Percentiles rank a stretch among this genome's conserved stretches.
Evolutionary conservation across 2,113 vertebrate species (phyloP).

Genomic region (Hippopotamus amphibius): DNA sequence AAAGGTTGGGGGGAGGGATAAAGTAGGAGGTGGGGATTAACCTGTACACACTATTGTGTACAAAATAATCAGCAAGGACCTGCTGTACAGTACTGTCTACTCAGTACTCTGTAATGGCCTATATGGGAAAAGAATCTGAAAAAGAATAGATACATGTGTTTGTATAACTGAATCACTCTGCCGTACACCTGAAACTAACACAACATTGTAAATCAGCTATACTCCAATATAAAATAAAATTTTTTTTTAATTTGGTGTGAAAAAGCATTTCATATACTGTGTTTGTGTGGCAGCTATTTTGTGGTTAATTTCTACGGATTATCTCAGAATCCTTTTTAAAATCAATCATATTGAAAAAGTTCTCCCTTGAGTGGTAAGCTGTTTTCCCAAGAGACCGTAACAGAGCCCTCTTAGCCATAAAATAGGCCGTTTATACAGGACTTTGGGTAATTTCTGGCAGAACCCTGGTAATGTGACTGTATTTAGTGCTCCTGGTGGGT

Average conservation of each 20-base stretch:
- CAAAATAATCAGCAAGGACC: too few relatives aligned
- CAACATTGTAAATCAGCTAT: not conserved
- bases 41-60: too few relatives aligned
- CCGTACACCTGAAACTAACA: not conserved
- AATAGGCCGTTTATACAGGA: not conserved
- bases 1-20: too few relatives aligned
- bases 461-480: not conserved
- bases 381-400: not conserved
- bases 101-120: too few relatives aligned
- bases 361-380: not conserved
- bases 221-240: not conserved
- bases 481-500: not conserved
- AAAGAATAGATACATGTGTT: too few relatives aligned
- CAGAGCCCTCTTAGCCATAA: not conserved
- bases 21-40: too few relatives aligned
- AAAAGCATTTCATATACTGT: not conserved
- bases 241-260: too few relatives aligned
- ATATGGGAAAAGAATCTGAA: too few relatives aligned
- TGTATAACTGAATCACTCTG: not conserved
- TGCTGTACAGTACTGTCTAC: too few relatives aligned
- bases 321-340: not conserved
- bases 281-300: not conserved
- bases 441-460: not conserved
- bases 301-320: not conserved
- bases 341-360: not conserved